Conservation (phyloP, 2,113 vertebrate species). For the Podarcis raffonei region DNA sequence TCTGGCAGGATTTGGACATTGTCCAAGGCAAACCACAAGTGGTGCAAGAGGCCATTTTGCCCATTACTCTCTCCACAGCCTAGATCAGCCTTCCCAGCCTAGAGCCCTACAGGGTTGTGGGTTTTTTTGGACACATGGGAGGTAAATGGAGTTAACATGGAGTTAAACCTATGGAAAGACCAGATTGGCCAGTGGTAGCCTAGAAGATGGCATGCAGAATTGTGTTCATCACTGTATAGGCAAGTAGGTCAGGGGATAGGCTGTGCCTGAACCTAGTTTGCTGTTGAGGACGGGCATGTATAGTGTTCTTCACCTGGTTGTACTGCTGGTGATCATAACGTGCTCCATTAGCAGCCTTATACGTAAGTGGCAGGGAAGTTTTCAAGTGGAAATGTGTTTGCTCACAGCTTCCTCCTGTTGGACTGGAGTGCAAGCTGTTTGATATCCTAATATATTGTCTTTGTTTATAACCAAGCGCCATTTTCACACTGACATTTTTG, state of each 20-base stretch:
- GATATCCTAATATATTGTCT: background rate
- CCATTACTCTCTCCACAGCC: background rate
- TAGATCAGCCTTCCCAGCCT: no score
- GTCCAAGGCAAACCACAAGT: background rate
- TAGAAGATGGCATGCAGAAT: background rate
- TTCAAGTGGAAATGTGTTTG: background rate
- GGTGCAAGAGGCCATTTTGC: background rate
- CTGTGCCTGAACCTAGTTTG: background rate
- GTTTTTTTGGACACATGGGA: no score
- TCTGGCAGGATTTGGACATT: background rate
- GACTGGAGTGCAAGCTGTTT: background rate
- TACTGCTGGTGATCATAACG: background rate
- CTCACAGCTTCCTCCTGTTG: background rate
- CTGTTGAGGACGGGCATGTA: background rate
- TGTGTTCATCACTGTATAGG: background rate
- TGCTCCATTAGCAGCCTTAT: background rate
- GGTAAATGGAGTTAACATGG: no score
- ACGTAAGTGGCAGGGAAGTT: background rate
- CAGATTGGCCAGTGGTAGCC: no score
- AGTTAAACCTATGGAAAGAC: no score
- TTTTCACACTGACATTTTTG: background rate
- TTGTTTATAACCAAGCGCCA: background rate
- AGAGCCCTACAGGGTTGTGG: no score
- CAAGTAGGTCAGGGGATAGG: background rate
- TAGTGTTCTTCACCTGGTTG: background rate